These are phyloP conservation scores for Papilio dardanus DNA, from an alignment of 1,140 invertebrate genomes.

Conservation along the genomic window DNA sequence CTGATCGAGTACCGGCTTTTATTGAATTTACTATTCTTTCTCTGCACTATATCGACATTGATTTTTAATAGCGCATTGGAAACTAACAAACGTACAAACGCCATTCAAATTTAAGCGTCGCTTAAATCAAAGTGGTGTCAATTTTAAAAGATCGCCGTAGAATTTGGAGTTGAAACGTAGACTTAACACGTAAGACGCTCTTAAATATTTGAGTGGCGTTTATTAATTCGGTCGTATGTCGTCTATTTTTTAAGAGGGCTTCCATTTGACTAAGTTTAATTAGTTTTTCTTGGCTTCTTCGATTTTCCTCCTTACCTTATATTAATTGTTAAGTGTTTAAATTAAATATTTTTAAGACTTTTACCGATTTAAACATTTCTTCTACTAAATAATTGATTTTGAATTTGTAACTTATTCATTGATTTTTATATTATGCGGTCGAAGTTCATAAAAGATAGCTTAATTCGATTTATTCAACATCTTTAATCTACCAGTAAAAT, in stretches of 20 bases:
- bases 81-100: too few relatives aligned
- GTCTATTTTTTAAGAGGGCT: not conserved
- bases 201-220: too few relatives aligned
- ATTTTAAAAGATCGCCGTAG: too few relatives aligned
- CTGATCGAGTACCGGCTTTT: slow-evolving; percentile 70
- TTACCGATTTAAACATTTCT: not conserved
- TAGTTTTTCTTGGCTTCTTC: not conserved
- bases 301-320: not conserved
- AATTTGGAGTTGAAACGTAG: too few relatives aligned
- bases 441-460: not conserved
- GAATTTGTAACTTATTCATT: not conserved
- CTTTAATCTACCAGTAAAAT: slow-evolving; percentile 21
- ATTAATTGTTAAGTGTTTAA: too few relatives aligned
- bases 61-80: slow-evolving; percentile 72
- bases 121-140: too few relatives aligned
- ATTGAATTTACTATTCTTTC: slow-evolving; percentile 74
- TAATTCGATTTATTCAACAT: not conserved
- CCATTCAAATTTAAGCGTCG: too few relatives aligned
- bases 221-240: too few relatives aligned
- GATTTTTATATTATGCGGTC: not conserved
- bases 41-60: slow-evolving; percentile 63
- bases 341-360: not conserved
- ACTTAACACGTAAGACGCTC: too few relatives aligned
- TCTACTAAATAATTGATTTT: not conserved
- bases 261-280: not conserved